These are phyloP conservation scores for Cossypha heuglini DNA, from an alignment of 2,797 vertebrate genomes.

Conservation along the genomic window DNA sequence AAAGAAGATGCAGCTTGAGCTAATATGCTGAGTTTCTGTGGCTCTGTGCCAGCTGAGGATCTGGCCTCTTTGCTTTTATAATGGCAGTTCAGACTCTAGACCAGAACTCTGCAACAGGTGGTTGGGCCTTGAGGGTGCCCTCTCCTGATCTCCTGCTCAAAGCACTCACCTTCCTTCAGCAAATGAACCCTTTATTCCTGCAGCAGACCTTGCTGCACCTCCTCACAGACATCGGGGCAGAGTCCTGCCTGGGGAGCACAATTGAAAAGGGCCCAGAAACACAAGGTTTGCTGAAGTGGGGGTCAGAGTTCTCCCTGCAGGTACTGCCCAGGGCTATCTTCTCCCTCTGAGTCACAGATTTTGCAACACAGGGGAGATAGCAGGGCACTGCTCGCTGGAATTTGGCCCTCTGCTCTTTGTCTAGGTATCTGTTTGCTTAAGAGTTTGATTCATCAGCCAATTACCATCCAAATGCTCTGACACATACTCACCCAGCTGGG, in stretches of 20 bases:
- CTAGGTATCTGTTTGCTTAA: conserved; percentile 18
- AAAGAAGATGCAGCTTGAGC: not conserved
- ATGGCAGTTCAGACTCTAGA: not conserved
- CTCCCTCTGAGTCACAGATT: not conserved
- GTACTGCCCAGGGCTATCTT: not conserved
- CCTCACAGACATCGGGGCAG: not conserved
- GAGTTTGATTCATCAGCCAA: not conserved
- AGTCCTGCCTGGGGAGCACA: not conserved
- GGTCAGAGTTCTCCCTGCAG: not conserved
- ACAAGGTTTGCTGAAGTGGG: not conserved
- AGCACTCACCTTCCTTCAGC: not conserved
- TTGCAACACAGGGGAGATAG: not conserved
- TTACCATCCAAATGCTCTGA: not conserved
- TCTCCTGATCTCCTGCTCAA: not conserved
- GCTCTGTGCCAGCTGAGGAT: not conserved
- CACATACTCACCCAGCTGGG: not conserved
- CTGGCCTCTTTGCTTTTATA: not conserved
- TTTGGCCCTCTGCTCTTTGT: conserved; percentile 35
- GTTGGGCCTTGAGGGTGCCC: not conserved
- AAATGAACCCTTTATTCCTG: not conserved
- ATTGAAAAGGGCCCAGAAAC: not conserved
- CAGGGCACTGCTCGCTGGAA: conserved; percentile 1
- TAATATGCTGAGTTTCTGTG: not conserved
- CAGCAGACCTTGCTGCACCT: not conserved
- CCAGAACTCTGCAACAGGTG: not conserved